Base-by-base conservation (phyloP, 2,797 vertebrate genomes). In the Poeciliopsis infans region DNA sequence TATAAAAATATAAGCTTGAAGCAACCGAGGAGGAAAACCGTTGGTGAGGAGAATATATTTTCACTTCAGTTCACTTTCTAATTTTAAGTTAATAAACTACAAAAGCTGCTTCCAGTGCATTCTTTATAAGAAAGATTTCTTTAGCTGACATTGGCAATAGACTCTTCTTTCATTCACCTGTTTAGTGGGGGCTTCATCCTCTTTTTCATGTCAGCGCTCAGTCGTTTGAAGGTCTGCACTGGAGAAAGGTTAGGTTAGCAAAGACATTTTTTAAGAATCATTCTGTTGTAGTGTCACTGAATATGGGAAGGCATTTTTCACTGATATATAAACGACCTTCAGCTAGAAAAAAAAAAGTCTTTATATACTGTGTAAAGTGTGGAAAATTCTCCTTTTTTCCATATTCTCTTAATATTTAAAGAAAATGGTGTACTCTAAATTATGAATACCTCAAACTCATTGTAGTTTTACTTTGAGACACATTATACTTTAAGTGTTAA, bases 321-420 rank as follows among this genome's bases (percentile, higher is more conserved):
- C 49, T 41, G 5, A 74, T 36, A 36, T 53, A 53, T 18, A 45
- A 55, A 53, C 39, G 12, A 53, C 20, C 72, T 25, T 73, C 47
- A 33, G 25, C 5, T 39, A 39, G 23, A 23, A 39, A 72, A 23
- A 49, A 49, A 20, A 20, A 53, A 53, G 49, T 7, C 49, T 25
- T 53, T 53, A 10, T 53, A 10, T 45, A 2, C 1, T 16, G 68
- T 16, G 28, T 70, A 12, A 7, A 70, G 43, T 46, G 23, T 53
- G 49, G 23, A 70, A 45, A 28, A 16, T 46, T 70, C 41, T 46
- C 13, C 28, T 70, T 70, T 70, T 46, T 13, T 28, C 25, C 25
- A 70, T 28, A 28, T 70, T 70, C 41, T 70, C 68, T 70, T 28
- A 70, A 70, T 70, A 70, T 70, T 70, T 70, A 46, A 46, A 70